Base-by-base conservation (phyloP, 1,140 invertebrate genomes). In the Mamestra configurata region DNA sequence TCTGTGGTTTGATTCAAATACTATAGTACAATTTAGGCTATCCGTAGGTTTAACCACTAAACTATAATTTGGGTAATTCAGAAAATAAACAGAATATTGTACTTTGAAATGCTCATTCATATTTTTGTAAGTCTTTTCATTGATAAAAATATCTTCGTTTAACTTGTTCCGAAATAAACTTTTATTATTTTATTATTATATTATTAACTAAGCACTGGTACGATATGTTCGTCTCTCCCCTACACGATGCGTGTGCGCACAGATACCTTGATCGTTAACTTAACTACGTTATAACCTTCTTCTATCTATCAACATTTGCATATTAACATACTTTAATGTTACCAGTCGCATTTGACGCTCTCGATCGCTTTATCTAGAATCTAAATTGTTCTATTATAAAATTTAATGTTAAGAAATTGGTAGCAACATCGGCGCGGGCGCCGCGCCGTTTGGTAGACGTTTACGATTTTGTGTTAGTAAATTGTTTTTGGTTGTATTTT, bases 351-450 rank as follows among this genome's bases (percentile, higher is more conserved):
- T 85, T 89, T 89, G 87, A 91, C 87, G 86, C 84, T 81, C 83
- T 79, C 83, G 84, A 92, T 89, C 81, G 84, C 89, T 90, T 88
- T 88, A 92, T 92, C 88, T 81, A 80, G 88, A 82, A 88, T 87
- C 79, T 78, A 81, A 84, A 82, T 78, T 78, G 79, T 79, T 81
- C 82, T 83, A 85, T 83, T 88, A 84, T 70, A 75, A 57, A 55
- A 76, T 77, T 77, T 31, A 77, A 70, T 53, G 73, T 37, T 77
- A 77, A 59, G 61, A 37, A 80, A 80, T 75, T 55, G 43, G 64
- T 68, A 27, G 53, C 20, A 55, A 55, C 53, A 55, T 55, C 15
- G 53, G 20, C 22, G 11, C 20, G 20, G 10, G 22, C 11, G 20
- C 2, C 35, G 22, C 11, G 20, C 2, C 35, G 2, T 31, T 59